Conservation (phyloP, 2,797 vertebrate genomes). For the Pangasius larnaudii region DNA sequence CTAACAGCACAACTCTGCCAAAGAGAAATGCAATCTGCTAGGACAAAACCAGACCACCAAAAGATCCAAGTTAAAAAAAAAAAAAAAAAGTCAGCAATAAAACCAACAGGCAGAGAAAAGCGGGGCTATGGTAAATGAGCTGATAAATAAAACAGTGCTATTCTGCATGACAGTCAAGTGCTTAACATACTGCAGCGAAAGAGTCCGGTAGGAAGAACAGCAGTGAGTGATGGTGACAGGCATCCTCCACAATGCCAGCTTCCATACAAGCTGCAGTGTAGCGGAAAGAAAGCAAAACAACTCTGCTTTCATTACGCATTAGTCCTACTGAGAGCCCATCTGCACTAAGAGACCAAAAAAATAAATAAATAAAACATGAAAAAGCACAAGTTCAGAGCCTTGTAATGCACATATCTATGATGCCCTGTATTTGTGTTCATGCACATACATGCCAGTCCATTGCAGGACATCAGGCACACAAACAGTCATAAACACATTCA, state of each 20-base stretch:
- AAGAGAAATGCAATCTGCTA: constrained; percentile 21
- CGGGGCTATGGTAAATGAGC: constrained; percentile 18
- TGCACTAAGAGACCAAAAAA: constrained; percentile 27
- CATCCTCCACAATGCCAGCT: constrained; percentile 34
- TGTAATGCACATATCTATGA: neutral
- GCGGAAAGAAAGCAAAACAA: constrained; percentile 46
- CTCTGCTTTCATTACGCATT: constrained; percentile 47
- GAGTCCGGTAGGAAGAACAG: constrained; percentile 26
- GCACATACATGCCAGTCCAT: neutral
- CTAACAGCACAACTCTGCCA: constrained; percentile 24
- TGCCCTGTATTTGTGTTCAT: neutral
- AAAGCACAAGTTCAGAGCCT: neutral
- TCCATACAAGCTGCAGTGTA: constrained; percentile 33
- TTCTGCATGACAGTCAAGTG: constrained; percentile 18
- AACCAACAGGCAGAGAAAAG: constrained; percentile 15
- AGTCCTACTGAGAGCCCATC: constrained; percentile 56
- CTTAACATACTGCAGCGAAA: constrained; percentile 20
- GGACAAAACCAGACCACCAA: constrained; percentile 3
- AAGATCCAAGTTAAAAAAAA: constrained; percentile 7
- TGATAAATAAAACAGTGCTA: constrained; percentile 23
- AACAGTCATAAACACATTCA: neutral
- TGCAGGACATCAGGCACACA: neutral
- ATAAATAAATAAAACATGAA: neutral
- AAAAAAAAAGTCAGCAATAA: neutral
- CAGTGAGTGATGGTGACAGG: constrained; percentile 37